phyloP scores from a whole-genome alignment of 53 echinoderm and acorn worm genomes.

The Holothuria scabra region DNA sequence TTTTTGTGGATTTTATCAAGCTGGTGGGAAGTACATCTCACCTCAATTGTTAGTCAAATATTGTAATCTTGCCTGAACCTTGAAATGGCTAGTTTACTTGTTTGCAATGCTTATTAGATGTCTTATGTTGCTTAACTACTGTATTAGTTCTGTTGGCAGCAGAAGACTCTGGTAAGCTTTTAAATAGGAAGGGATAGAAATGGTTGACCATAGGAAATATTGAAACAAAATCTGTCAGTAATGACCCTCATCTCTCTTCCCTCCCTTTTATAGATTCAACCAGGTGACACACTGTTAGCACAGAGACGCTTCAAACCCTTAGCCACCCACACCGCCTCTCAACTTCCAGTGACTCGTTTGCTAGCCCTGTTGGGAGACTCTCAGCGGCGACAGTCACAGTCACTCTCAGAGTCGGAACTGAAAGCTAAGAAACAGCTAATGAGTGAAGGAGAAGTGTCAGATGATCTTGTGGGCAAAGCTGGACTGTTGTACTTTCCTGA shows the following conservation, averaged over 20 bases:
- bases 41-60: no score
- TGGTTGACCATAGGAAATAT: no score
- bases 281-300: conserved; percentile 67
- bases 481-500: conserved; percentile 81
- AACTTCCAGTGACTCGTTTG: conserved; percentile 70
- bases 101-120: no score
- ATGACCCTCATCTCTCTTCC: not conserved
- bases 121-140: no score
- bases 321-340: conserved; percentile 66
- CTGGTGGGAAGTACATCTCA: no score
- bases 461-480: conserved; percentile 79
- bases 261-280: conserved; percentile 52
- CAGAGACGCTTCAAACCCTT: conserved; percentile 77
- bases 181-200: no score
- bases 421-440: conserved; percentile 86
- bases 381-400: conserved; percentile 71
- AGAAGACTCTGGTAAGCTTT: no score
- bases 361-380: conserved; percentile 81
- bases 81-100: no score
- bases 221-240: no score
- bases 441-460: conserved; percentile 61
- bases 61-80: no score
- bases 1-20: no score
- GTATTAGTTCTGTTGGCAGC: no score
- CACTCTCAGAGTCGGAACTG: conserved; percentile 79